Evolutionary conservation across 2,888 invertebrate species (phyloP).

Genomic region (Pogonocherus hispidulus): DNA sequence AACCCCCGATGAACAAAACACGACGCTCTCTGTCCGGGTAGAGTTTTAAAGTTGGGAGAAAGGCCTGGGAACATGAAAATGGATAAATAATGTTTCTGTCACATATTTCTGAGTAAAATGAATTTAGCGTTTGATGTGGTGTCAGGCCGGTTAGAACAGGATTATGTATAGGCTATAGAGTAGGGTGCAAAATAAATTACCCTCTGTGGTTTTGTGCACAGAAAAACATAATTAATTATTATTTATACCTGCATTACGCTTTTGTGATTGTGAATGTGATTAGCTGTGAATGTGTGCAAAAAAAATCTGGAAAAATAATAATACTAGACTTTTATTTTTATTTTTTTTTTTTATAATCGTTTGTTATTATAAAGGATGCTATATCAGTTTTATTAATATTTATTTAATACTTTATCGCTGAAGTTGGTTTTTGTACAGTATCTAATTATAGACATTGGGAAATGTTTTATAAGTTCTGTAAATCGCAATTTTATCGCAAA

Average conservation of each 20-base stretch:
- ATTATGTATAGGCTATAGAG: slow-evolving; percentile 23
- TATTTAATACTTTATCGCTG: too few species aligned
- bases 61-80: slow-evolving; percentile 23
- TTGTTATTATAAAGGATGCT: too few species aligned
- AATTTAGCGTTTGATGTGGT: slow-evolving; percentile 24
- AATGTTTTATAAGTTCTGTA: too few species aligned
- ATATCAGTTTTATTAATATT: too few species aligned
- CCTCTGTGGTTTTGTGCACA: not conserved
- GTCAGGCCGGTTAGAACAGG: slow-evolving; percentile 14
- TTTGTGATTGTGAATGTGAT: not conserved
- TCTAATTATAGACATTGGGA: too few species aligned
- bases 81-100: slow-evolving; percentile 33
- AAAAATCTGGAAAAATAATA: too few species aligned
- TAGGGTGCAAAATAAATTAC: slow-evolving; percentile 22
- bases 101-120: slow-evolving; percentile 30
- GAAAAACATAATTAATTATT: slow-evolving; percentile 28
- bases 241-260: slow-evolving; percentile 1
- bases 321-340: too few species aligned
- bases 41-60: slow-evolving; percentile 11
- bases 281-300: not conserved
- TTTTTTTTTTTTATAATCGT: too few species aligned
- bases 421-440: too few species aligned
- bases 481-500: too few species aligned
- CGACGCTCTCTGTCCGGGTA: not conserved
- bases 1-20: slow-evolving; percentile 10